phyloP scores from a whole-genome alignment of 2,797 vertebrate genomes.

The Rhinatrema bivittatum region DNA sequence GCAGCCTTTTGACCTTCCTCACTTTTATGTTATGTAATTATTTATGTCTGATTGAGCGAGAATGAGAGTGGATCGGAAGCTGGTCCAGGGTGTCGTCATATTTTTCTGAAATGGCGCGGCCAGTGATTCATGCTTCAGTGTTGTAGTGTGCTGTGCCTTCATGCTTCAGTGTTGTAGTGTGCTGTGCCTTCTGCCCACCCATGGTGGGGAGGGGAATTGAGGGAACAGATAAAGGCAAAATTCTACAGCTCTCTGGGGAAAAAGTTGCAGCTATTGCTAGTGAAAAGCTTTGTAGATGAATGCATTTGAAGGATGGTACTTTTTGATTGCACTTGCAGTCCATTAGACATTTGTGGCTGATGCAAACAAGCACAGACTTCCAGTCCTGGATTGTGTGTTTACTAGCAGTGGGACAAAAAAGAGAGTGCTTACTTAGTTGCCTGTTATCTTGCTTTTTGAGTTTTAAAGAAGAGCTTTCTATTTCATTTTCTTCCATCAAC shows the following conservation, averaged over 20 bases:
- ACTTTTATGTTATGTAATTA: too few relatives aligned
- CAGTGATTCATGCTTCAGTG: background rate
- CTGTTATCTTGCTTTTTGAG: conserved; percentile 12
- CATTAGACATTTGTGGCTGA: background rate
- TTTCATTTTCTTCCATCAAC: conserved; percentile 5
- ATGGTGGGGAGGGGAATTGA: background rate
- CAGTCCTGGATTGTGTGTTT: too few relatives aligned
- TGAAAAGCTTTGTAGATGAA: too few relatives aligned
- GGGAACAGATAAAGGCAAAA: background rate
- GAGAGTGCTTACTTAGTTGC: too few relatives aligned
- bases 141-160: conserved; percentile 8
- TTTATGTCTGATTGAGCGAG: too few relatives aligned
- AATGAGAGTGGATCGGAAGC: too few relatives aligned
- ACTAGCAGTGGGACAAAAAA: too few relatives aligned
- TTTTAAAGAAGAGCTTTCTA: conserved; percentile 27
- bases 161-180: background rate
- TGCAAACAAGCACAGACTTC: conserved; percentile 3
- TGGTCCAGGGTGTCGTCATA: too few relatives aligned
- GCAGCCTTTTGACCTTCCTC: too few relatives aligned
- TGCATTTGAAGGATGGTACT: too few relatives aligned
- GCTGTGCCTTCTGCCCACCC: background rate
- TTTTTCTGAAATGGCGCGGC: background rate
- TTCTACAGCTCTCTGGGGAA: background rate
- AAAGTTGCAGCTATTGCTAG: background rate
- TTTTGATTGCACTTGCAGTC: background rate